These are phyloP conservation scores for Characodon lateralis DNA, from an alignment of 2,797 vertebrate species.

Conservation along the genomic window DNA sequence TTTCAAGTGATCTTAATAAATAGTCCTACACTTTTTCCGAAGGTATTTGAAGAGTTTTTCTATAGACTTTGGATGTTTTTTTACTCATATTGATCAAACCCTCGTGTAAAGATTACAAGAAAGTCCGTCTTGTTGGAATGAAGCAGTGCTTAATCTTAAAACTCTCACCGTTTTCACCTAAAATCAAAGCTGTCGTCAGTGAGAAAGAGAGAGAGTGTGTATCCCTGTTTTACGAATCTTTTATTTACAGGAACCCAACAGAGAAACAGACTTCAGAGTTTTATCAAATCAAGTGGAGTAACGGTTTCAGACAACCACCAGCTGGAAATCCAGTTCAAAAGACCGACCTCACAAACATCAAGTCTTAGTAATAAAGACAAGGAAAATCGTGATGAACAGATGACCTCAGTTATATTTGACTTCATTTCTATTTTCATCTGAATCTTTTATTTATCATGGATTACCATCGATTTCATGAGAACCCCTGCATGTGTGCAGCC, in stretches of 20 bases:
- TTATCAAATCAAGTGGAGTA: neutral
- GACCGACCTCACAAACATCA: neutral
- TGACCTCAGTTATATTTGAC: constrained; percentile 12
- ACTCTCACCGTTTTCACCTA: neutral
- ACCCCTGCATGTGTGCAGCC: neutral
- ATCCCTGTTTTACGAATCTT: neutral
- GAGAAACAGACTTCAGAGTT: neutral
- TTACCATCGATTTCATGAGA: neutral
- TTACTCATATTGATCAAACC: neutral
- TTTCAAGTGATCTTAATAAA: neutral
- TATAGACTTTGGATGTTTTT: neutral
- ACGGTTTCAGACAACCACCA: neutral
- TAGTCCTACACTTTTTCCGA: neutral
- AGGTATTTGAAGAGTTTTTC: neutral
- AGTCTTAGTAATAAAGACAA: neutral
- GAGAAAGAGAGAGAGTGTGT: neutral
- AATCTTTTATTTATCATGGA: neutral
- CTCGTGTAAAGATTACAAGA: neutral
- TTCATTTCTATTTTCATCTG: constrained; percentile 1
- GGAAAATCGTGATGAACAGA: constrained; percentile 14
- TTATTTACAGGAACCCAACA: constrained; percentile 11
- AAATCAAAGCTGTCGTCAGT: neutral
- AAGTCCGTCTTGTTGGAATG: neutral
- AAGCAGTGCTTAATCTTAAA: neutral
- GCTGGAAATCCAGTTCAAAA: neutral